Evolutionary conservation across 2,113 vertebrate genomes (phyloP).

Genomic region (Catharus bicknelli): DNA sequence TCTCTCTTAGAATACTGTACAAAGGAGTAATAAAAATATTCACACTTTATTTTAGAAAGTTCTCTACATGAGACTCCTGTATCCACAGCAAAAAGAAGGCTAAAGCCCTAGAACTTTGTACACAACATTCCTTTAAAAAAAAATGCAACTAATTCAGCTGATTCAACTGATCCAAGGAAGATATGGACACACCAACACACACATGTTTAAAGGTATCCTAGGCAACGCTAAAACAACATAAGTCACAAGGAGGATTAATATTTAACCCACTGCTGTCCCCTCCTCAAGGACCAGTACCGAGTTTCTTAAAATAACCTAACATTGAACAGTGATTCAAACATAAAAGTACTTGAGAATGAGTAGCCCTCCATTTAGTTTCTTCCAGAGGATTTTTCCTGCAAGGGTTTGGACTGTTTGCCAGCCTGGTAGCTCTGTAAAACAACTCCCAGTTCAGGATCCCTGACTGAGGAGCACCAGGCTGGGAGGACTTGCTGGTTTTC

Average conservation of each 20-base stretch:
- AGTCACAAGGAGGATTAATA: not conserved
- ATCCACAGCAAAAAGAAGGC: no score
- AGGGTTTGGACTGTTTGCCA: not conserved
- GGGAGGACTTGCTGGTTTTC: not conserved
- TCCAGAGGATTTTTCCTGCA: not conserved
- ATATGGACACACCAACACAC: not conserved
- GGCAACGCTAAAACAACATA: not conserved
- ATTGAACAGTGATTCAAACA: not conserved
- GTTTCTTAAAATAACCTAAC: not conserved
- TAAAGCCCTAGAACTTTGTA: conserved; percentile 16
- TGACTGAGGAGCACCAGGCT: not conserved
- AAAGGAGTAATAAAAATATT: conserved; percentile 82
- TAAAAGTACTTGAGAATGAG: not conserved
- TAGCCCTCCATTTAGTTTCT: not conserved
- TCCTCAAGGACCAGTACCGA: conserved; percentile 12
- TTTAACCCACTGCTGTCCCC: not conserved
- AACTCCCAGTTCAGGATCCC: not conserved
- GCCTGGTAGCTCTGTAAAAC: not conserved
- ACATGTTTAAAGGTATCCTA: conserved; percentile 18
- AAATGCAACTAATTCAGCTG: not conserved
- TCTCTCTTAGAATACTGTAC: conserved; percentile 76
- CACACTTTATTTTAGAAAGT: conserved; percentile 81
- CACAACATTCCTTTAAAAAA: conserved; percentile 32
- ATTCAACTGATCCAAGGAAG: not conserved
- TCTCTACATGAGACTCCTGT: conserved; percentile 27